Percentiles rank a stretch among this genome's conserved stretches.
Evolutionary conservation across 35 echinoderm and acorn worm species (phyloP).

Genomic region (Ophioderma brevispina): DNA sequence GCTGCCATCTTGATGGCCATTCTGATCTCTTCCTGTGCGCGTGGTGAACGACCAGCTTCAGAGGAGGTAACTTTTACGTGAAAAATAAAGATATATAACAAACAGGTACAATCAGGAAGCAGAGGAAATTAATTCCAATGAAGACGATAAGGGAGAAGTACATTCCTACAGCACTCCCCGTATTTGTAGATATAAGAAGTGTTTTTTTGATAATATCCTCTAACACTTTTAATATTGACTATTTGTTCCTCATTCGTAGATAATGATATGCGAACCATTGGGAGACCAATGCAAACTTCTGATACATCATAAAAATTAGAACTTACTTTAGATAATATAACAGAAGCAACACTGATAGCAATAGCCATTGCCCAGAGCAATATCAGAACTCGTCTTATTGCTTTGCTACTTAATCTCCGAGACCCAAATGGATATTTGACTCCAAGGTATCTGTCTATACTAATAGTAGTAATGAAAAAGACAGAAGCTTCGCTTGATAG

Average conservation of each 20-base stretch:
- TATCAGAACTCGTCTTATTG: not conserved
- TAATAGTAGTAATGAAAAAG: slow-evolving; percentile 1
- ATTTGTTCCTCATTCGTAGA: not conserved
- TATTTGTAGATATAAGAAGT: not conserved
- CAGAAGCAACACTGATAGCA: not conserved
- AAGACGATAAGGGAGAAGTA: slow-evolving; percentile 19
- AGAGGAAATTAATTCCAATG: slow-evolving; percentile 14
- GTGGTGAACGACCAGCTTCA: not conserved
- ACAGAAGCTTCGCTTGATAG: slow-evolving; percentile 13
- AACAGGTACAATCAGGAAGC: not conserved
- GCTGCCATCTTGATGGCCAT: slow-evolving; percentile 29
- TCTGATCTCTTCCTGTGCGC: slow-evolving; percentile 3
- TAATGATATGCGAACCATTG: not conserved
- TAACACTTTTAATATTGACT: not conserved
- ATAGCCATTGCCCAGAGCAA: not conserved
- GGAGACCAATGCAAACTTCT: slow-evolving; percentile 30
- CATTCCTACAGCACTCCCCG: not conserved
- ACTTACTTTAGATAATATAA: not conserved
- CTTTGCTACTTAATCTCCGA: not conserved
- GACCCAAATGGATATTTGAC: not conserved
- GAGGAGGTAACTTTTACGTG: not conserved
- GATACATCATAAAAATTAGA: slow-evolving; percentile 32
- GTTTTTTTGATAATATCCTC: not conserved
- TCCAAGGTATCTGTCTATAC: not conserved
- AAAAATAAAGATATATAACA: slow-evolving; percentile 10